Percentiles rank a stretch among this genome's conserved stretches.
These are phyloP conservation scores for Neocrepidodera transversa DNA, from an alignment of 2,888 invertebrate species.

Conservation along the genomic window DNA sequence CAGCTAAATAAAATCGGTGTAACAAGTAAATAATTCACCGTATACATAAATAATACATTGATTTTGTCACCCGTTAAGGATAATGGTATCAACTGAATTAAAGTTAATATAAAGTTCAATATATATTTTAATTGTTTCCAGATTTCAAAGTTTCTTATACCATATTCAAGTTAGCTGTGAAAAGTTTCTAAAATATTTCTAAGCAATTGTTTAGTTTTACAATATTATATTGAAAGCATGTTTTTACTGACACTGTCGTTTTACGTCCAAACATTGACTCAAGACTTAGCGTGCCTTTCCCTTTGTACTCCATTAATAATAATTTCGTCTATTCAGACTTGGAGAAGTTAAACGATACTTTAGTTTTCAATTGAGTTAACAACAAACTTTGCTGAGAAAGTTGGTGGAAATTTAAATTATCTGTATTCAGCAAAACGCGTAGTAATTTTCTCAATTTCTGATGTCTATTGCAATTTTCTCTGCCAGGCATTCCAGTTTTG, in stretches of 20 bases:
- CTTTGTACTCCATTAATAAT: constrained; percentile 15
- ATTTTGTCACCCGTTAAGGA: too few species aligned
- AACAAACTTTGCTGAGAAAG: constrained; percentile 24
- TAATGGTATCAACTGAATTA: too few species aligned
- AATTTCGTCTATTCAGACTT: constrained; percentile 15
- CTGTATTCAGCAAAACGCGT: constrained; percentile 22
- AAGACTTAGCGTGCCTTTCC: background rate
- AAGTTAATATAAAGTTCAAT: too few species aligned
- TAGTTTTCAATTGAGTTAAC: constrained; percentile 28
- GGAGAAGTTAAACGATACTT: constrained; percentile 21
- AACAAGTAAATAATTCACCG: too few species aligned
- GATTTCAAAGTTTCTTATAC: too few species aligned
- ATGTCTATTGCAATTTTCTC: constrained; percentile 28
- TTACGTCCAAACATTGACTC: constrained; percentile 3
- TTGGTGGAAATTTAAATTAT: constrained; percentile 27
- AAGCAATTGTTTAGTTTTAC: too few species aligned
- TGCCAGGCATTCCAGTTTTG: constrained; percentile 14
- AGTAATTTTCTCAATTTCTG: constrained; percentile 27
- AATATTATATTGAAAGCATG: too few species aligned
- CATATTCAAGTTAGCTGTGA: too few species aligned
- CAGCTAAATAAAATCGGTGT: too few species aligned
- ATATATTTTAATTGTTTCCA: too few species aligned
- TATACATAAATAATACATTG: too few species aligned
- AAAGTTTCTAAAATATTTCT: too few species aligned
- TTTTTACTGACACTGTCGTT: constrained; percentile 1